Percentiles rank a stretch among this genome's conserved stretches.
Conservation (phyloP, 2,888 invertebrate species). For the Patella pellucida region DNA sequence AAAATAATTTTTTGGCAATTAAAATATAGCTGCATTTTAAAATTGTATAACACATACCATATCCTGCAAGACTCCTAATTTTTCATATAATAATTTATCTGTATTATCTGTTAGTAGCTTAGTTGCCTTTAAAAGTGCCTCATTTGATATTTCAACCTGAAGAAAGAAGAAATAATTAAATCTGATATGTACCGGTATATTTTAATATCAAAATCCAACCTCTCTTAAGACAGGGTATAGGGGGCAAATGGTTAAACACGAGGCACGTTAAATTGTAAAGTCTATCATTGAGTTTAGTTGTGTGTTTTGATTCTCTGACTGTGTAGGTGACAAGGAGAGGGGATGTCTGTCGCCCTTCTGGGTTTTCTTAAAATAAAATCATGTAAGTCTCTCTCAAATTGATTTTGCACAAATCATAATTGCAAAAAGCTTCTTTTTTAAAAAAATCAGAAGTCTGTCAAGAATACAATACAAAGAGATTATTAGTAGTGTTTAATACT, state of each 20-base stretch:
- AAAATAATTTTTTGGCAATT: too few species aligned
- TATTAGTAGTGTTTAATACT: slow-evolving; percentile 26
- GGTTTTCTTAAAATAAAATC: not conserved
- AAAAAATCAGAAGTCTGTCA: not conserved
- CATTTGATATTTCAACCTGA: slow-evolving; percentile 57
- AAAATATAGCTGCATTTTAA: not conserved
- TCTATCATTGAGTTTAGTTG: too few species aligned
- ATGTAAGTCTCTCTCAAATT: not conserved
- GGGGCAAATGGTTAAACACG: too few species aligned
- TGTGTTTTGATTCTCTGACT: too few species aligned
- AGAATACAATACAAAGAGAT: not conserved
- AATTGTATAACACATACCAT: slow-evolving; percentile 33
- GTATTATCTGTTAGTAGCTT: slow-evolving; percentile 32
- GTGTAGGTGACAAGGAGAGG: not conserved
- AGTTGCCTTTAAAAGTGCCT: slow-evolving; percentile 43
- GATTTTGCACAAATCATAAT: slow-evolving; percentile 10
- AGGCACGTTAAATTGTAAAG: too few species aligned
- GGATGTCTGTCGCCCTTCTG: not conserved
- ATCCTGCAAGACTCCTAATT: slow-evolving; percentile 45
- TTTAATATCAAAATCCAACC: too few species aligned
- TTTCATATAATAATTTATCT: slow-evolving; percentile 41
- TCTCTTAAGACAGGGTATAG: too few species aligned
- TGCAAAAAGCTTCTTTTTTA: too few species aligned
- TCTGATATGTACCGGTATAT: too few species aligned
- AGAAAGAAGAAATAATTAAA: not conserved